Percentiles rank a stretch among this genome's conserved stretches.
Conservation (phyloP, 2,888 invertebrate genomes). For the Glyphotaelius pellucidus region DNA sequence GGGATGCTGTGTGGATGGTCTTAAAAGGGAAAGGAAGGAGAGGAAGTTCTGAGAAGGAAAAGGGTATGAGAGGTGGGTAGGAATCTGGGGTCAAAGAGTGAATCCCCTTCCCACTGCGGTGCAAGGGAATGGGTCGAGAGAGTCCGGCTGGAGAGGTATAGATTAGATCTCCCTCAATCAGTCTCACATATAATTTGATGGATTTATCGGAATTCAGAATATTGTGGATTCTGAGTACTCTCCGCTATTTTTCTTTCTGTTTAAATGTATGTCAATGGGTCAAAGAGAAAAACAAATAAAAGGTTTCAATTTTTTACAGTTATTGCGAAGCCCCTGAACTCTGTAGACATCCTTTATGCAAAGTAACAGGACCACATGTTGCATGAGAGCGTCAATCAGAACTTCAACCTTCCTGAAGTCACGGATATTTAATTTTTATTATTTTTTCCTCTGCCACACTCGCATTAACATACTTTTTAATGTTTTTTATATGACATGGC, state of each 20-base stretch:
- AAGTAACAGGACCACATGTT: slow-evolving; percentile 23
- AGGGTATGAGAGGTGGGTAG: no score
- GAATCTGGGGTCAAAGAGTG: no score
- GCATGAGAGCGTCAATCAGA: not conserved
- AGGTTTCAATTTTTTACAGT: not conserved
- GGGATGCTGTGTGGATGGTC: no score
- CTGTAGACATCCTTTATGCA: not conserved
- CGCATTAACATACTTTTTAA: not conserved
- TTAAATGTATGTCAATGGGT: not conserved
- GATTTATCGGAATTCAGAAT: no score
- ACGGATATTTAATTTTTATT: not conserved
- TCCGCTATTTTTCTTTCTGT: not conserved
- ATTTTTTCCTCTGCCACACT: not conserved
- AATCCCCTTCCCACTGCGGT: no score
- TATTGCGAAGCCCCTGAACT: not conserved
- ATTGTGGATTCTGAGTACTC: not conserved
- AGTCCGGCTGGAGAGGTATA: no score
- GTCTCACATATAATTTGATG: no score
- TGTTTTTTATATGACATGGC: not conserved
- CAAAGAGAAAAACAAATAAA: not conserved
- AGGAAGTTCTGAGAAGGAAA: no score
- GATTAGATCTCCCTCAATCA: no score
- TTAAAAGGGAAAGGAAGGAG: no score
- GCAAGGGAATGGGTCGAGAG: no score
- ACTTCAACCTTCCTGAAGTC: not conserved